These are phyloP conservation scores for Noctua comes DNA, from an alignment of 2,888 invertebrate genomes.

Conservation along the genomic window DNA sequence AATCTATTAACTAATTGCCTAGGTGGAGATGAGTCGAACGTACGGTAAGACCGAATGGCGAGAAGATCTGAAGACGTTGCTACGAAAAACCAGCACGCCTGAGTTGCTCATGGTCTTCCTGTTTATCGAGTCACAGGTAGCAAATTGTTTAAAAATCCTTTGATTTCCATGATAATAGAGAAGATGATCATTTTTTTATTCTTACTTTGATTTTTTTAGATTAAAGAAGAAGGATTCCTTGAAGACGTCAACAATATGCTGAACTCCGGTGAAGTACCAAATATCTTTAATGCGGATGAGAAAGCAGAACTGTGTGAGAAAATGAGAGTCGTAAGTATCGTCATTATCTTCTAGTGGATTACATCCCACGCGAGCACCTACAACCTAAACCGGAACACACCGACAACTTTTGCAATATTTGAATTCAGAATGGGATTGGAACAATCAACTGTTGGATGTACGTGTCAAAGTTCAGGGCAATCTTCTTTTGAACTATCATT, in stretches of 20 bases:
- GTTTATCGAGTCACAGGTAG: constrained; percentile 96
- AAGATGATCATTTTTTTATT: not conserved
- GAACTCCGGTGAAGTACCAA: constrained; percentile 98
- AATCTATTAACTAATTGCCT: constrained; percentile 60
- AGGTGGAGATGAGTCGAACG: constrained; percentile 97
- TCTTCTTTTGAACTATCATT: too few species aligned
- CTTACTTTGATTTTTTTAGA: constrained; percentile 83
- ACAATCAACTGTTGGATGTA: too few species aligned
- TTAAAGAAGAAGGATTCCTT: constrained; percentile 97
- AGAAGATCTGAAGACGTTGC: constrained; percentile 96
- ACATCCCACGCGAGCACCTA: not conserved
- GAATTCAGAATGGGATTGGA: too few species aligned
- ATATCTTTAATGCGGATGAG: constrained; percentile 96
- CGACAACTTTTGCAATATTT: too few species aligned
- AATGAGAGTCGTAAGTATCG: constrained; percentile 92
- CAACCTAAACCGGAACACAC: too few species aligned
- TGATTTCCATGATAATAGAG: not conserved
- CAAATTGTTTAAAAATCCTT: not conserved
- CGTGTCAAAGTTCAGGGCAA: too few species aligned
- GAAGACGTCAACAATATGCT: constrained; percentile 98
- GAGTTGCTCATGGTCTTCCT: constrained; percentile 97
- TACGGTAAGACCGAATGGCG: constrained; percentile 97
- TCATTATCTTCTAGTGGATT: not conserved
- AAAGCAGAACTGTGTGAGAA: constrained; percentile 97
- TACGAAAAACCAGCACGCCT: constrained; percentile 94